Base-by-base conservation (phyloP, 2,888 invertebrate species). In the Mechanitis messenoides region DNA sequence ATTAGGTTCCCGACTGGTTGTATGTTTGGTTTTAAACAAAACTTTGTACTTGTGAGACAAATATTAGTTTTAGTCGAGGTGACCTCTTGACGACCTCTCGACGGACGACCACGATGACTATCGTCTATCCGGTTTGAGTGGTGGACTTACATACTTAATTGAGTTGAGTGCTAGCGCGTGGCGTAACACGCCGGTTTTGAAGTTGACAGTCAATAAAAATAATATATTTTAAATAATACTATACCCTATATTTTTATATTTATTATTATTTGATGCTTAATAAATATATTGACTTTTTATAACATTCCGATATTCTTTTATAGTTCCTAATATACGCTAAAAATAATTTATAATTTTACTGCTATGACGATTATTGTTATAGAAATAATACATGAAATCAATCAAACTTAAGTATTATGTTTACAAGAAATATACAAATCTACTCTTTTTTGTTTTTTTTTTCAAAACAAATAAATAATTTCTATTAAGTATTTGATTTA, bases 31-130 rank as follows among this genome's bases (percentile, higher is more conserved):
- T 66, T 68, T 63, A 62, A 68, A 67, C 71, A 66, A 71, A 71
- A 70, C 61, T 68, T 68, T 65, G 65, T 70, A 65, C 67, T 68
- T 61, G 61, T 59, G 54, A 56, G 65, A 63, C 63, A 71, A 72
- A 71, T 69, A 72, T 74, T 75, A 69, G 70, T 68, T 66, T 65
- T 67, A 59, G 64, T 58, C 56, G 70, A 68, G 69, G 69, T 73
- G 72, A 74, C 74, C 75, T 71, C 73, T 72, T 67, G 68, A 67
- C 75, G 74, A 74, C 74, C 75, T 63, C 73, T 70, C 70, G 71
- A 67, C 72, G 71, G 69, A 70, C 73, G 71, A 69, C 69, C 66
- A 64, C 70, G 69, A 67, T 67, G 71, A 72, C 71, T 70, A 69
- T 71, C 69, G 59, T 60, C 65, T 69, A 68, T 71, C 72, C 72